Evolutionary conservation across 2,888 invertebrate species (phyloP).

Genomic region (Eupsilia transversa): DNA sequence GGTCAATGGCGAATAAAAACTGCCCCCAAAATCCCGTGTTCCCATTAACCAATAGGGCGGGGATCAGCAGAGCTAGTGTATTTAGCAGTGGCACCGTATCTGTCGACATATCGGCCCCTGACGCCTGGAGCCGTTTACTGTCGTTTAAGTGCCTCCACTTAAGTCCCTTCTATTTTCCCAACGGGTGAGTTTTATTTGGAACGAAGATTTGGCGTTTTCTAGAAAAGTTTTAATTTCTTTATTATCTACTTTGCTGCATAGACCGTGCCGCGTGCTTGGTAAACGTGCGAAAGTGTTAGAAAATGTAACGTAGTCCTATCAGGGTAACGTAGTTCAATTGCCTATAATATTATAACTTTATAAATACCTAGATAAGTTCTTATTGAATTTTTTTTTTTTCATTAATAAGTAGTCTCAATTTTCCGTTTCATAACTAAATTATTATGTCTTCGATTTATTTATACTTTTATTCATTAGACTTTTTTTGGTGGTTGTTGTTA

Average conservation of each 20-base stretch:
- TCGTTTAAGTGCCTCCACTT: slow-evolving; percentile 71
- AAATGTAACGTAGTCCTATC: background rate
- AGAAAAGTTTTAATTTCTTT: slow-evolving; percentile 32
- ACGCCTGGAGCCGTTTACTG: slow-evolving; percentile 72
- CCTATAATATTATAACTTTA: background rate
- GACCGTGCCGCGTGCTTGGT: background rate
- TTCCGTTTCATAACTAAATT: background rate
- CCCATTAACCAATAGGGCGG: slow-evolving; percentile 50
- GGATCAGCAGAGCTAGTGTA: slow-evolving; percentile 67
- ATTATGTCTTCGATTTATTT: background rate
- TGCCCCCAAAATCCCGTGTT: slow-evolving; percentile 40
- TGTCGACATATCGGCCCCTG: slow-evolving; percentile 71
- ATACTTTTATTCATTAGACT: background rate
- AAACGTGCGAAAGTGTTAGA: background rate
- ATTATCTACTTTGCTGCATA: background rate
- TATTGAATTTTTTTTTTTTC: too few species aligned
- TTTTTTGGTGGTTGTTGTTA: background rate
- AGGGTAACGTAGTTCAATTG: background rate
- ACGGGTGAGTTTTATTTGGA: slow-evolving; percentile 52
- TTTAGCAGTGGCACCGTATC: slow-evolving; percentile 74
- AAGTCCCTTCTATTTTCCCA: slow-evolving; percentile 62
- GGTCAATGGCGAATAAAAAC: slow-evolving; percentile 57
- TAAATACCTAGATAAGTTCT: too few species aligned
- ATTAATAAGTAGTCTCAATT: too few species aligned
- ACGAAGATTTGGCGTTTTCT: slow-evolving; percentile 47